These are phyloP conservation scores for Prionace glauca DNA, from an alignment of 2,797 vertebrate genomes.

Conservation along the genomic window DNA sequence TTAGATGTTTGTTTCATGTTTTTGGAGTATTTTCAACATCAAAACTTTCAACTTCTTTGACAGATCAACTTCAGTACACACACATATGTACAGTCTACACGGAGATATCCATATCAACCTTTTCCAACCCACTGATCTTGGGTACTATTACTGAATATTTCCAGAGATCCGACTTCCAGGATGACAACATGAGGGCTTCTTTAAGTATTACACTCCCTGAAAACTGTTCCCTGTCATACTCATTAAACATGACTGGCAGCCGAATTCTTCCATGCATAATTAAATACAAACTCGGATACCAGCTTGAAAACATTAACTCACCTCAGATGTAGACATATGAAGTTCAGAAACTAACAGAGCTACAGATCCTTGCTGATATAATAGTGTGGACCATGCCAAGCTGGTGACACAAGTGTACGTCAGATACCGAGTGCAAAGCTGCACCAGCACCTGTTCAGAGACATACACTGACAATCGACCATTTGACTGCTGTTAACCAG, in stretches of 20 bases:
- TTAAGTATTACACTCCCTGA: constrained; percentile 42
- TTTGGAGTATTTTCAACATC: not conserved
- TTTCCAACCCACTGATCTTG: constrained; percentile 36
- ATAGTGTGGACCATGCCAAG: constrained; percentile 47
- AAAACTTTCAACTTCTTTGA: not conserved
- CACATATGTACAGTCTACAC: not conserved
- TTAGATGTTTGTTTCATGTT: not conserved
- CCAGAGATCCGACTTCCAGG: constrained; percentile 34
- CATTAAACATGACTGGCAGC: constrained; percentile 16
- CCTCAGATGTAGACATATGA: not conserved
- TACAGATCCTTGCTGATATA: constrained; percentile 46
- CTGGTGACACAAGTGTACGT: constrained; percentile 28
- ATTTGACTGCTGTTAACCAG: constrained; percentile 48
- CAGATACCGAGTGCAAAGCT: constrained; percentile 43
- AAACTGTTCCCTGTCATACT: not conserved
- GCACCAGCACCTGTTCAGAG: constrained; percentile 49
- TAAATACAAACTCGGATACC: rapidly evolving
- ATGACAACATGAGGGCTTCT: not conserved
- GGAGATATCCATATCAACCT: not conserved
- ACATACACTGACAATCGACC: constrained; percentile 49
- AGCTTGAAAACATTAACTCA: constrained; percentile 43
- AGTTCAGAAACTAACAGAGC: constrained; percentile 31
- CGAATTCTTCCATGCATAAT: rapidly evolving
- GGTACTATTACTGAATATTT: constrained; percentile 21
- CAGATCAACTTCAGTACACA: constrained; percentile 2